Base-by-base conservation (phyloP, 2,797 vertebrate genomes). In the Eremophila alpestris region DNA sequence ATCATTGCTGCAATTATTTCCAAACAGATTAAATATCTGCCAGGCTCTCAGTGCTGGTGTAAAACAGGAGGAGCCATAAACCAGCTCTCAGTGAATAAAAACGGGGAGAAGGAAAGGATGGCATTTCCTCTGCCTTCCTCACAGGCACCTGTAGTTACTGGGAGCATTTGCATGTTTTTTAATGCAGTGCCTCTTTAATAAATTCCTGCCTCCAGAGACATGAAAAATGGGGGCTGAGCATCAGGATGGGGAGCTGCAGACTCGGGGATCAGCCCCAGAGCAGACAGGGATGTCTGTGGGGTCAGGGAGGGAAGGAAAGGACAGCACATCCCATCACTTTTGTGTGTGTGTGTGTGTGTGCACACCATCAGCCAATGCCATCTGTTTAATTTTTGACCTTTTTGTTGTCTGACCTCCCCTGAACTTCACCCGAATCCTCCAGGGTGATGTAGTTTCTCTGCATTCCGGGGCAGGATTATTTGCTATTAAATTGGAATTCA, bases 1-100 rank as follows among this genome's bases (percentile, higher is more conserved):
- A 91, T 97, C 96, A 97, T 94, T 95, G 90, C 96, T 85, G 97
- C 94, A 93, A 96, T 97, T 97, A 97, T 97, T 97, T 96, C 91
- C 87, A 87, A 96, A 91, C 96, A 96, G 95, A 96, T 97, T 97
- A 97, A 97, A 95, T 96, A 91, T 95, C 95, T 95, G 95, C 94
- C 95, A 73, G 16, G 81, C 83, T 96, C 85, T 71, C 86, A 41
- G 96, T 95, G 93, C 90, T 63, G 69, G 83, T 80, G 52, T 89
- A 73, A 92, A 93, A 71, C 89, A 93, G 84, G 93, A 92, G 75
- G 83, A 93, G 49, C 93, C 89, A 77, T 96, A 95, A 97, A 97
- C 62, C 43, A 97, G 11, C 9, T 90, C 85, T 69, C 46, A 79
- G 93, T 92, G 93, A 91, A 87, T 96, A 88, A 95, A 96, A 94